Evolutionary conservation across 2,797 vertebrate species (phyloP), one percentile per base, ranked within the genome.

Genomic region (Coendou prehensilis): DNA sequence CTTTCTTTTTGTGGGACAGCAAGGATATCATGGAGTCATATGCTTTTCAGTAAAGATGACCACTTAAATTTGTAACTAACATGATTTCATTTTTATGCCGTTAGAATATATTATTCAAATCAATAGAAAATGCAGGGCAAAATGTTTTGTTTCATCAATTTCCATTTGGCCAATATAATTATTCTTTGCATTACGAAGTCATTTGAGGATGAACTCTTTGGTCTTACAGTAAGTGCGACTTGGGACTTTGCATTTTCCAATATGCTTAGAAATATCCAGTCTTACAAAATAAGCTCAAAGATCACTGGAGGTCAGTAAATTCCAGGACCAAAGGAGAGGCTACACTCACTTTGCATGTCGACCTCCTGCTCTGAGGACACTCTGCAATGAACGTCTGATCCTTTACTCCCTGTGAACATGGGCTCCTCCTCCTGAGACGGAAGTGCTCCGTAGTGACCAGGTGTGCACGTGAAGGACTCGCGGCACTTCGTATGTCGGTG

Each of bases 41-140:
- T 89, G 50, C 13, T 78, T 95, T 89, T 84, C 71, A 91, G 71
- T 87, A 95, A 94, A 89, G 50, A 89, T 89, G 75, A 89, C n/a
- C 18, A 63, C 45, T 94, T 84, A 89, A 61, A 94, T 96, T 94
- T 94, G 82, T 69, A 91, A 94, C 30, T 94, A 79, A 84, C 57
- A 84, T 69, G 8, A 81, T 93, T 95, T 94, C 2, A 87, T 10
- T 76, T 95, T 85, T 47, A 83, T 89, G 15, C 14, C 33, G 87
- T 88, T 54, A 73, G 37, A 83, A 67, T 56, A 61, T 1, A 56
- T 73, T 10, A n/a, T 64, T 91, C 71, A 87, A 92, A 59, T 83
- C 76, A 83, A 82, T 47, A 41, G 23, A 59, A 76, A 79, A 6
- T 67, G 61, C 7, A 54, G 17, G 81, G 61, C 47, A 45, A 45